phyloP scores from a whole-genome alignment of 2,888 invertebrate genomes.

The Allacma fusca region DNA sequence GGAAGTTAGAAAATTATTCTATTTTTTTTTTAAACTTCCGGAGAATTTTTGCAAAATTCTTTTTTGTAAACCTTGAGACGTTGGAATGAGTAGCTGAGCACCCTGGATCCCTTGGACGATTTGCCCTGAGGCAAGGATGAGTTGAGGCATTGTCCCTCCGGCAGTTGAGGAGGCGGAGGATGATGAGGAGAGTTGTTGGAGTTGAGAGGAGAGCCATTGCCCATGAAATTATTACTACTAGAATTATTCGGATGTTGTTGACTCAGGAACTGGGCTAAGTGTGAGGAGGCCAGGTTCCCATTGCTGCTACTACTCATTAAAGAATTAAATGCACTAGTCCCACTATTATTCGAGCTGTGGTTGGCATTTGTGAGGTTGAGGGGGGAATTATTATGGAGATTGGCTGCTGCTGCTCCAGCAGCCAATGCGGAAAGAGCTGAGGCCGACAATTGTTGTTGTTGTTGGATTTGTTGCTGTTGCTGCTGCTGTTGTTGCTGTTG shows the following conservation, averaged over 20 bases:
- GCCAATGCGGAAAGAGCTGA: too few relatives aligned
- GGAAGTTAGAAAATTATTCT: too few relatives aligned
- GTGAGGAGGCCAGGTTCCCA: constrained; percentile 31
- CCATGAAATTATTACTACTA: not conserved
- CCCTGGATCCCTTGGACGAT: constrained; percentile 92
- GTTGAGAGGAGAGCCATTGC: constrained; percentile 13
- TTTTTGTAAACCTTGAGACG: constrained; percentile 79
- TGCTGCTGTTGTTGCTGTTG: too few relatives aligned
- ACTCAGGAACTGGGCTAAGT: constrained; percentile 52
- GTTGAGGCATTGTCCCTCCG: constrained; percentile 76
- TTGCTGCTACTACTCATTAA: not conserved
- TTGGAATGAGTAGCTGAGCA: constrained; percentile 92
- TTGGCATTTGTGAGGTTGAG: constrained; percentile 53
- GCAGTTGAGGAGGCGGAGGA: constrained; percentile 10
- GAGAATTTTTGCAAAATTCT: constrained; percentile 58
- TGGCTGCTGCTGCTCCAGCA: not conserved
- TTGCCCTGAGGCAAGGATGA: constrained; percentile 89
- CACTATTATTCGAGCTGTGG: not conserved
- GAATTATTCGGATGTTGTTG: constrained; percentile 32
- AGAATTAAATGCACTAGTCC: constrained; percentile 26
- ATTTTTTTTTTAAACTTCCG: too few relatives aligned
- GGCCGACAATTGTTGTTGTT: constrained; percentile 20
- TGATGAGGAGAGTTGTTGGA: constrained; percentile 45
- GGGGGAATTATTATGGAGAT: constrained; percentile 49
- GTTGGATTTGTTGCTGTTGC: constrained; percentile 36